phyloP scores from a whole-genome alignment of 2,888 invertebrate genomes.

The Drosophila aldrichi region DNA sequence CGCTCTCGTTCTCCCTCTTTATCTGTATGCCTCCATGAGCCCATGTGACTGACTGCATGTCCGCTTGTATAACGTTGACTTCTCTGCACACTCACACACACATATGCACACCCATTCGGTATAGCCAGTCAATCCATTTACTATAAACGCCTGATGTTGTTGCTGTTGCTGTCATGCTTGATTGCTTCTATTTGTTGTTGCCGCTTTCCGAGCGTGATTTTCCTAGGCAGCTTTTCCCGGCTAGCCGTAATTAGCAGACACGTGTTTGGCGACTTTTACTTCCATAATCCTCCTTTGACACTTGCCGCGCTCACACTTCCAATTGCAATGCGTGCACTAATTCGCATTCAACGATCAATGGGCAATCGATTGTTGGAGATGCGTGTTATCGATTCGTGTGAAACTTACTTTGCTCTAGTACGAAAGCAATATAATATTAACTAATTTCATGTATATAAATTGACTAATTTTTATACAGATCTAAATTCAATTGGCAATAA shows the following conservation, averaged over 20 bases:
- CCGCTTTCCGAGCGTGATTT: slow-evolving; percentile 47
- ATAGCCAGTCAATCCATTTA: slow-evolving; percentile 20
- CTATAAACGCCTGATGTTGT: slow-evolving; percentile 22
- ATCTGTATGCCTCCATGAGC: neutral
- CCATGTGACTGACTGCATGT: slow-evolving; percentile 40
- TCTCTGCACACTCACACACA: neutral
- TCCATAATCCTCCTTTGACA: slow-evolving; percentile 8
- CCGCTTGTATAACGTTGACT: slow-evolving; percentile 39
- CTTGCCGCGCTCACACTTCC: neutral
- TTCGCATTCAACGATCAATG: neutral
- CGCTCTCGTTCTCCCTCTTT: neutral
- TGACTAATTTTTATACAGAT: too few species aligned
- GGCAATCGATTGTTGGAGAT: neutral
- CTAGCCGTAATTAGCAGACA: slow-evolving; percentile 30
- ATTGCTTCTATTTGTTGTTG: slow-evolving; percentile 31
- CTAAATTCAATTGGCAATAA: too few species aligned
- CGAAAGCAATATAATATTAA: too few species aligned
- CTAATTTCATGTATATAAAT: too few species aligned
- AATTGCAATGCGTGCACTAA: neutral
- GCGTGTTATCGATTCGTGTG: neutral
- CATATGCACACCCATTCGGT: too few species aligned
- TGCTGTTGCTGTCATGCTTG: slow-evolving; percentile 38
- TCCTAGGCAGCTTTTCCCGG: slow-evolving; percentile 8
- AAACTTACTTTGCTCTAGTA: too few species aligned
- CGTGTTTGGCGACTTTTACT: slow-evolving; percentile 30